These are phyloP conservation scores for Pseudotriccus pelzelni DNA, from an alignment of 2,797 vertebrate species.

Conservation along the genomic window DNA sequence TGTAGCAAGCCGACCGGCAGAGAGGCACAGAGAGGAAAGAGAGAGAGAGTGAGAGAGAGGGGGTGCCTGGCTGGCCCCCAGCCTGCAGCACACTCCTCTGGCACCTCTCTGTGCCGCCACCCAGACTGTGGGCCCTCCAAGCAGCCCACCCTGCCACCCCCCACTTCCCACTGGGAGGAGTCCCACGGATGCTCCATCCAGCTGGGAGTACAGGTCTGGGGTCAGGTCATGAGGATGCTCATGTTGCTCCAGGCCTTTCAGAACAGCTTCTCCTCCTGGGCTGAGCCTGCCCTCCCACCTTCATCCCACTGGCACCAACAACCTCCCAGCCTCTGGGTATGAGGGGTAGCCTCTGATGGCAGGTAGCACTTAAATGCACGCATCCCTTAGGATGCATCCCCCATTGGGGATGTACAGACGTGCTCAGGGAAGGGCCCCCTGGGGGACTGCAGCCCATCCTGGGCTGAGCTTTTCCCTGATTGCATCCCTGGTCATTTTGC, in stretches of 20 bases:
- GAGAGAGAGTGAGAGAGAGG: constrained; percentile 75
- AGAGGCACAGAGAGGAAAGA: constrained; percentile 80
- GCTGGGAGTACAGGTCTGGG: neutral
- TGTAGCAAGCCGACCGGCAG: constrained; percentile 87
- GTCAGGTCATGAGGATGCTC: neutral
- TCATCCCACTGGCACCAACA: neutral
- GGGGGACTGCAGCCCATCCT: neutral
- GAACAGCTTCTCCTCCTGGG: constrained; percentile 1
- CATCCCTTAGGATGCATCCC: neutral
- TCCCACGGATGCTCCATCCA: accelerated
- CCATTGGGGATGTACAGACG: accelerated
- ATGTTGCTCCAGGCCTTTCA: constrained; percentile 6
- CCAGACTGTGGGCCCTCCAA: neutral
- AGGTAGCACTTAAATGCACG: neutral
- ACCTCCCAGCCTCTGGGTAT: neutral
- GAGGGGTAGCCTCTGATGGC: neutral
- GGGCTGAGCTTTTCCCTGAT: neutral
- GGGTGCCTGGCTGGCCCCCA: constrained; percentile 26
- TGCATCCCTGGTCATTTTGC: neutral
- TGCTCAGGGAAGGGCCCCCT: neutral
- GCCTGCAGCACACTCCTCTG: constrained; percentile 3
- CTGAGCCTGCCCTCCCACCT: neutral
- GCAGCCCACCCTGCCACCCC: neutral
- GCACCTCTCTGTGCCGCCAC: constrained; percentile 43
- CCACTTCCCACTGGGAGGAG: neutral